These are phyloP conservation scores for Dynastes hyllus DNA, from an alignment of 2,888 invertebrate species.

Conservation along the genomic window DNA sequence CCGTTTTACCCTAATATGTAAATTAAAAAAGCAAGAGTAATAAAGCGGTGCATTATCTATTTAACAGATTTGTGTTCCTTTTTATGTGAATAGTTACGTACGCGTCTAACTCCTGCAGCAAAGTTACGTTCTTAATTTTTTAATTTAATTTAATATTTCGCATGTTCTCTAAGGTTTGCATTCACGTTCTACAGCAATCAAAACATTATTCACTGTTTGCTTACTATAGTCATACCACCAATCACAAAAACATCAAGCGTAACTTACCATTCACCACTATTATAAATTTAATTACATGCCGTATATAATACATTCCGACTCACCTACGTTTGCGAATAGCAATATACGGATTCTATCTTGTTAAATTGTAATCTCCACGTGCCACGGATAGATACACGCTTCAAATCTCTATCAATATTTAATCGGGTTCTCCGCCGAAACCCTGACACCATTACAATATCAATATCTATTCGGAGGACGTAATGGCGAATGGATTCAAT, in stretches of 20 bases:
- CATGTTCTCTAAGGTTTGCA: no score
- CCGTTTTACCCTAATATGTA: no score
- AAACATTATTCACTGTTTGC: background rate
- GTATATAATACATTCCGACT: background rate
- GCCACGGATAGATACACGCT: background rate
- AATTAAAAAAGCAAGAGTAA: no score
- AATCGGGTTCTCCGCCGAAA: constrained; percentile 18
- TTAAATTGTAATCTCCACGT: constrained; percentile 30
- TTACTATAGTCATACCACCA: background rate
- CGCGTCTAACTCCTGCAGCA: no score
- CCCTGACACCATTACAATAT: constrained; percentile 27
- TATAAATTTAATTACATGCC: background rate
- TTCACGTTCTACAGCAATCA: background rate
- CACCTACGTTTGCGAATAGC: background rate
- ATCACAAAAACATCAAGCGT: background rate
- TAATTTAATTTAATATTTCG: no score
- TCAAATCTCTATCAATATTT: constrained; percentile 42
- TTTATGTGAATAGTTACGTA: no score
- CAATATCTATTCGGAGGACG: constrained; percentile 27
- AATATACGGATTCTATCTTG: background rate
- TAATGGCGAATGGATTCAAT: constrained; percentile 32
- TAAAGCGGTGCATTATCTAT: no score
- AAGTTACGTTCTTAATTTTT: no score
- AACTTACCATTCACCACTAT: background rate
- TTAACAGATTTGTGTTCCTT: no score